Evolutionary conservation across 2,113 vertebrate species (phyloP), one percentile per base, ranked within the genome.

Genomic region (Dasyornis broadbenti): DNA sequence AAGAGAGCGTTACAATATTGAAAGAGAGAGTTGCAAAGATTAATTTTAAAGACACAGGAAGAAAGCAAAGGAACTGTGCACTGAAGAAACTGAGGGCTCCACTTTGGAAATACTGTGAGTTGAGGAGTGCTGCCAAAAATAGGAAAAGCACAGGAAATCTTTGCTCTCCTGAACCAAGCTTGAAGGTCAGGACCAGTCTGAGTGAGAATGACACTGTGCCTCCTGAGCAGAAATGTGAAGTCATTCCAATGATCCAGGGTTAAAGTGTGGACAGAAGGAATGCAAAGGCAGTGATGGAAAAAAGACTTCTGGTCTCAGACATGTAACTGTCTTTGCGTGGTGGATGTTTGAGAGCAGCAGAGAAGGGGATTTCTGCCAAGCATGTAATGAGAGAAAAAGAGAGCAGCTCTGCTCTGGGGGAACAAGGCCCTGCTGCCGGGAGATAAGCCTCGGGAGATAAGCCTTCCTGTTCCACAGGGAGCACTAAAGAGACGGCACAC

Each of bases 151-250:
- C 19, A 40, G 50, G 31, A 49, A 78, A 22, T 45, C 21, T 68
- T 22, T 0, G 0, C 27, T 72, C 21, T 82, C n/a, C 40, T 66
- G 50, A 71, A 86, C 31, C 0, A 0, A 50, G 28, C 3, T 9
- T 27, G 42, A 53, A 66, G 53, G 35, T 82, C 47, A 47, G 77
- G 54, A 40, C 11, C 23, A 65, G 23, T 66, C 2, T 30, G 7
- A 49, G 24, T 4, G 2, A 64, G 49, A 69, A 42, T 40, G 11
- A 40, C 13, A 14, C 40, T 18, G 23, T 40, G 28, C 26, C 27
- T 57, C 56, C 56, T 71, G 22, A 59, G 11, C 24, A 60, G 40
- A 45, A 91, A 39, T 26, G 10, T 27, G 33, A 85, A 66, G 10
- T 53, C 3, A 20, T 53, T 73, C 10, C 1, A 65, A 7, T 66